Percentiles rank a stretch among this genome's conserved stretches.
These are phyloP conservation scores for Holothuria glaberrima DNA, from an alignment of 35 echinoderm and acorn worm genomes.

Conservation along the genomic window DNA sequence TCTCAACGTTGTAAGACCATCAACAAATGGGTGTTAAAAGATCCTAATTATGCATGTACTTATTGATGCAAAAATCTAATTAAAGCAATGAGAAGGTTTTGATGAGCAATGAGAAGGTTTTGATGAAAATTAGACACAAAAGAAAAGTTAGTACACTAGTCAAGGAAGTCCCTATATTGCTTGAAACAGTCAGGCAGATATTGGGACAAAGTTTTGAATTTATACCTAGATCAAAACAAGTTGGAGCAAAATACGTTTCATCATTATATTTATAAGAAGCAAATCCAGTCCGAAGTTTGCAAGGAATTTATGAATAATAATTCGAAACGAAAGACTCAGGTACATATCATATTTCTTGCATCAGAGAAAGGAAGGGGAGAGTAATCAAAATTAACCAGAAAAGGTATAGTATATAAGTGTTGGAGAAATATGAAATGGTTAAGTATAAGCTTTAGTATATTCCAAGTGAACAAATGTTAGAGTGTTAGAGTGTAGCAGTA, in stretches of 20 bases:
- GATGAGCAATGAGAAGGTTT: no score
- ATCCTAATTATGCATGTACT: conserved; percentile 64
- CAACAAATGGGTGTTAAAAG: conserved; percentile 80
- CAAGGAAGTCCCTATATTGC: conserved; percentile 66
- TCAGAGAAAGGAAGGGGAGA: not conserved
- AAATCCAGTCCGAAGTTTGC: conserved; percentile 1
- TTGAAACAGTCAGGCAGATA: conserved; percentile 69
- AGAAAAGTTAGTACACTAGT: conserved; percentile 48
- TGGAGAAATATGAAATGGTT: conserved; percentile 8
- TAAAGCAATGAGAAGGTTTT: conserved; percentile 25
- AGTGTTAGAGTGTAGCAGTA: not conserved
- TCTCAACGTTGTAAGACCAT: conserved; percentile 18
- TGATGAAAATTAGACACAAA: not conserved
- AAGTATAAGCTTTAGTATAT: conserved; percentile 19
- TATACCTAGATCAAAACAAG: conserved; percentile 17
- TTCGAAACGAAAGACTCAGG: conserved; percentile 10
- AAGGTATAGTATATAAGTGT: no score
- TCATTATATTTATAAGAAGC: conserved; percentile 33
- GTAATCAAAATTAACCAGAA: conserved; percentile 16
- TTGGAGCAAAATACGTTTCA: not conserved
- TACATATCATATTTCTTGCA: not conserved
- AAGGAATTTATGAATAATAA: conserved; percentile 34
- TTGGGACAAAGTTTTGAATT: conserved; percentile 69
- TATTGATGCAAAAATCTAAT: conserved; percentile 64
- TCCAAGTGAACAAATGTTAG: conserved; percentile 11